Evolutionary conservation across 2,888 invertebrate genomes (phyloP), one percentile per base, ranked within the genome.

Genomic region (Heteromyza rotundicornis): DNA sequence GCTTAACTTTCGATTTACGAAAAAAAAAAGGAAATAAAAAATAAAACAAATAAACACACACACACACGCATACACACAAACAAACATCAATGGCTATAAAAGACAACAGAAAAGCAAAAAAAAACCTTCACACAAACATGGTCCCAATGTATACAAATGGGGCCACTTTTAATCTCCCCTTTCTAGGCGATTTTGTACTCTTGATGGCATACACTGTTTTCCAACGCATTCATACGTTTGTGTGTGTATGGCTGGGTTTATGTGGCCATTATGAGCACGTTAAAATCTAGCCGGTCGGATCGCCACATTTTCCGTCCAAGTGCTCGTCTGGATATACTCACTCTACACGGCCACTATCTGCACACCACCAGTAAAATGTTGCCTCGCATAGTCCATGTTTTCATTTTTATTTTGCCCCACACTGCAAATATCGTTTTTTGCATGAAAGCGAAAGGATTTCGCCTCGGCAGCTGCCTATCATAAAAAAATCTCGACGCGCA

Each of bases 361-460:
- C 53, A 53, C 16, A 53, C 32, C 16, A 53, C 32, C 27, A 53
- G 32, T 24, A 51, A 19, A 23, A 14, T 32, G 24, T 27, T 57
- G 24, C 47, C 44, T 8, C 24, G n/a, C 20, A 10, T 8, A 24
- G 47, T 35, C 19, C 27, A 27, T 27, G 27, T 27, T 7, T 27
- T 7, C 5, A 47, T 62, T 59, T 61, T 55, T 47, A 59, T n/a
- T n/a, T n/a, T n/a, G n/a, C n/a, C n/a, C n/a, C n/a, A n/a, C n/a
- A n/a, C n/a, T n/a, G n/a, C n/a, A n/a, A n/a, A 65, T 68, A 64
- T 64, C 63, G 69, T 66, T 68, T 67, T 65, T 44, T 79, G 80
- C 79, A 79, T 80, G 82, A 81, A 82, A 81, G 82, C 82, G 81
- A 81, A 81, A 81, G 81, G 81, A 81, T 80, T 79, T 80, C 69